These are phyloP conservation scores for Panthera uncia DNA, from an alignment of 2,113 vertebrate genomes.

Conservation along the genomic window DNA sequence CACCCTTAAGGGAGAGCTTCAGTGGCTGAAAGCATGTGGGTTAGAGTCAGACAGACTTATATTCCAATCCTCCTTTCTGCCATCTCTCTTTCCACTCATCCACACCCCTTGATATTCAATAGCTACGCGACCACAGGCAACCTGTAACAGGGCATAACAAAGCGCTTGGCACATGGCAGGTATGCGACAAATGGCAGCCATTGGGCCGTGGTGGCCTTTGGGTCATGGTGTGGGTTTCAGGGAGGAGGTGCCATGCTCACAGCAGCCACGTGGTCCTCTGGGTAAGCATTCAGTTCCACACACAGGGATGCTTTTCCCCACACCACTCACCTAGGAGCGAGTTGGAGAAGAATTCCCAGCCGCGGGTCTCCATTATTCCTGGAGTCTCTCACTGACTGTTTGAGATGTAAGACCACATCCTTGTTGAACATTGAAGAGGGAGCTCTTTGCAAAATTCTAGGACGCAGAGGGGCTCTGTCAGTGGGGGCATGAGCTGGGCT, in stretches of 20 bases:
- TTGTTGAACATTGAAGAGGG: neutral
- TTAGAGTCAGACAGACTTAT: neutral
- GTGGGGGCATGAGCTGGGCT: neutral
- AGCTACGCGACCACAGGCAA: neutral
- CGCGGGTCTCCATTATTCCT: neutral
- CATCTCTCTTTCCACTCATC: neutral
- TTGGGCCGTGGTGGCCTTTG: neutral
- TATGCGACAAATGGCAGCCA: neutral
- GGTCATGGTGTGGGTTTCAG: neutral
- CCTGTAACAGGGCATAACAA: too few species aligned
- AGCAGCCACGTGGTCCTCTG: neutral
- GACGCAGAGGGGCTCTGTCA: neutral
- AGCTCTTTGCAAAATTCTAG: neutral
- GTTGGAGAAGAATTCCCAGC: too few species aligned
- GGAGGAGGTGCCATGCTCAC: neutral
- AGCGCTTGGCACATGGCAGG: neutral
- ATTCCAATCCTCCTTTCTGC: neutral
- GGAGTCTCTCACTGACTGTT: neutral
- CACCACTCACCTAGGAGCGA: accelerated
- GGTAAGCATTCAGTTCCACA: neutral
- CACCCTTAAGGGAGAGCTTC: neutral
- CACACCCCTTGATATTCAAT: neutral
- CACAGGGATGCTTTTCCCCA: accelerated
- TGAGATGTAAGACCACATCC: neutral
- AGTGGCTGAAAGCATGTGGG: neutral